Conservation (phyloP, 2,888 invertebrate species). For the Elysia crispata region DNA sequence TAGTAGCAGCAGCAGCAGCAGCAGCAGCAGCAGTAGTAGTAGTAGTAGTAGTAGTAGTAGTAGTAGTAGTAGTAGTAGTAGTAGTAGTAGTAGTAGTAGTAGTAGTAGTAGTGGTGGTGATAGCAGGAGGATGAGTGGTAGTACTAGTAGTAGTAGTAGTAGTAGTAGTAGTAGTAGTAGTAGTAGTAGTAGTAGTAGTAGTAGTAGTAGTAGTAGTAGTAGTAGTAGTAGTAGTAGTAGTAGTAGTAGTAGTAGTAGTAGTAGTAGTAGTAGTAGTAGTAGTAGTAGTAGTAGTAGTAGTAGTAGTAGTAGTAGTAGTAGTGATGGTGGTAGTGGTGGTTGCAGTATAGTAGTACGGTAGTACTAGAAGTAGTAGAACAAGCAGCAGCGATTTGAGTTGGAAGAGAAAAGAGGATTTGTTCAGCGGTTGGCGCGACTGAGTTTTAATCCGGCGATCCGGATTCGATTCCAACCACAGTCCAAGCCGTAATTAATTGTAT, state of each 20-base stretch:
- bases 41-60: conserved; percentile 20
- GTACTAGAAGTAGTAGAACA: conserved; percentile 18
- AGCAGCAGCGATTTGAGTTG: background rate
- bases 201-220: conserved; percentile 20
- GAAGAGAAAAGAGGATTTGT: too few species aligned
- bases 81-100: conserved; percentile 28
- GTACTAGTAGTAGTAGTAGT: conserved; percentile 26
- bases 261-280: conserved; percentile 22
- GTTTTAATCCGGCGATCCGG: too few species aligned
- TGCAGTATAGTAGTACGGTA: background rate
- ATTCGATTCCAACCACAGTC: too few species aligned
- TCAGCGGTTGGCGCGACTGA: too few species aligned
- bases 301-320: conserved; percentile 26
- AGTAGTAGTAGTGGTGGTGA: conserved; percentile 2
- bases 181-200: conserved; percentile 20
- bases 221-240: conserved; percentile 20
- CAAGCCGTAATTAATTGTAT: too few species aligned
- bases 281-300: conserved; percentile 20
- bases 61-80: conserved; percentile 21
- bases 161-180: conserved; percentile 26
- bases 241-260: conserved; percentile 26
- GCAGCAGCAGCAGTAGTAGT: background rate
- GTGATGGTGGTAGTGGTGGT: conserved; percentile 20
- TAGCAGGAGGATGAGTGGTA: conserved; percentile 1
- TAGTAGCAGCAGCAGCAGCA: conserved; percentile 1